A percentile compares a stretch with the other conserved stretches of the same genome.
Evolutionary conservation across 2,113 vertebrate genomes (phyloP).

Genomic region (Perca fluviatilis): DNA sequence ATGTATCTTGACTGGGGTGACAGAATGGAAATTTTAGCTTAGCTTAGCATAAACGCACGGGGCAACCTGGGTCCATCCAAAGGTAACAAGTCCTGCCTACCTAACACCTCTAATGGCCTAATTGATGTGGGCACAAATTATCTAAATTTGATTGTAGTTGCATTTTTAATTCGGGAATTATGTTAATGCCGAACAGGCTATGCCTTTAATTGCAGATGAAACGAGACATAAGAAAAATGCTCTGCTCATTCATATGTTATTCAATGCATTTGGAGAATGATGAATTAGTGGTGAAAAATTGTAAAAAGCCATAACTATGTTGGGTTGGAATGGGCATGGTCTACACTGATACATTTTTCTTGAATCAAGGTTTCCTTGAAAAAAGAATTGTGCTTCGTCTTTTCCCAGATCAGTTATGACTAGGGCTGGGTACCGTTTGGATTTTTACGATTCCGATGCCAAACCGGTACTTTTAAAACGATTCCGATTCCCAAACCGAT

Average conservation of each 20-base stretch:
- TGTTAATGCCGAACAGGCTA: too few species aligned
- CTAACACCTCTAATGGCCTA: too few species aligned
- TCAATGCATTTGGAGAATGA: background rate
- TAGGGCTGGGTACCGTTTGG: too few species aligned
- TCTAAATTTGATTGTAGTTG: too few species aligned
- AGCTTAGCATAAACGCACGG: too few species aligned
- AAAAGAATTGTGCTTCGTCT: background rate
- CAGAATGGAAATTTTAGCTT: constrained; percentile 10
- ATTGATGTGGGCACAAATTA: too few species aligned
- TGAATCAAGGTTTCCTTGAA: background rate
- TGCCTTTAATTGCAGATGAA: background rate
- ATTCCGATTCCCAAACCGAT: too few species aligned
- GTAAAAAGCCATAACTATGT: background rate
- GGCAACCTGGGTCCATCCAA: too few species aligned
- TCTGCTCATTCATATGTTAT: background rate
- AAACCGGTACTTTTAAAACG: too few species aligned
- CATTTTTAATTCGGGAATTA: too few species aligned
- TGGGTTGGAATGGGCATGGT: background rate
- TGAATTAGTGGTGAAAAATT: background rate
- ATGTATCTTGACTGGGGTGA: background rate
- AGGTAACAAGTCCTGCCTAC: too few species aligned
- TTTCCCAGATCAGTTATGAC: background rate
- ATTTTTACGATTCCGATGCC: too few species aligned
- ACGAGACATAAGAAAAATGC: background rate
- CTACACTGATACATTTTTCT: background rate